A percentile compares a stretch with the other conserved stretches of the same genome.
Conservation (phyloP, 2,797 vertebrate species). For the Gymnothorax reevesii region DNA sequence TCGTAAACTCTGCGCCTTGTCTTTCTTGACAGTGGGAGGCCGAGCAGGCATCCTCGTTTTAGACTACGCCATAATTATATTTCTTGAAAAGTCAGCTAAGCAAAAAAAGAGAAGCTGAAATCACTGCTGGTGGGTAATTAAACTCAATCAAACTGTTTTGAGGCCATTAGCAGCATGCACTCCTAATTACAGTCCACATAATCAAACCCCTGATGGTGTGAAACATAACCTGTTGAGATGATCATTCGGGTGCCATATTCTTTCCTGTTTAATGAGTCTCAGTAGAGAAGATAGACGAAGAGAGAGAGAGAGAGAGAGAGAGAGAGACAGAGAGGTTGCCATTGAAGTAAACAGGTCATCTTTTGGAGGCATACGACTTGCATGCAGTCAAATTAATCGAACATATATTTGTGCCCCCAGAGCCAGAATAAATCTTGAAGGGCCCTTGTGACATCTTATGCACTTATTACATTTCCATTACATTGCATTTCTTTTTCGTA, state of each 20-base stretch:
- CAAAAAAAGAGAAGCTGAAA: conserved; percentile 32
- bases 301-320: not conserved
- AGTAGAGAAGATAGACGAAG: not conserved
- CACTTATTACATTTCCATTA: too few species aligned
- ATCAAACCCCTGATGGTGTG: conserved; percentile 51
- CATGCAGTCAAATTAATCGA: not conserved
- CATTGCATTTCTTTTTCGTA: too few species aligned
- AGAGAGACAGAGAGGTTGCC: conserved; percentile 24
- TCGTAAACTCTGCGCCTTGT: not conserved
- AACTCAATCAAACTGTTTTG: conserved; percentile 60
- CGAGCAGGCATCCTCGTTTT: conserved; percentile 1
- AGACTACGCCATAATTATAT: conserved; percentile 29
- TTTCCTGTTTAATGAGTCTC: conserved; percentile 28
- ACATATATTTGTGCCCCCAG: not conserved
- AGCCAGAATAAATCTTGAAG: not conserved
- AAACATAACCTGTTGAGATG: conserved; percentile 51
- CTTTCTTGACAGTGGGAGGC: not conserved
- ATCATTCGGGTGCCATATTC: conserved; percentile 39
- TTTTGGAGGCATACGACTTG: not conserved
- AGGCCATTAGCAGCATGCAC: conserved; percentile 55
- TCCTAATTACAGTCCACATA: conserved; percentile 65
- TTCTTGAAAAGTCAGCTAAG: conserved; percentile 43
- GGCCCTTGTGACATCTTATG: not conserved
- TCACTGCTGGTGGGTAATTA: conserved; percentile 68
- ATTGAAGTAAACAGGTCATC: conserved; percentile 7